phyloP scores from a whole-genome alignment of 2,888 invertebrate species.

The Sycophila texana region DNA sequence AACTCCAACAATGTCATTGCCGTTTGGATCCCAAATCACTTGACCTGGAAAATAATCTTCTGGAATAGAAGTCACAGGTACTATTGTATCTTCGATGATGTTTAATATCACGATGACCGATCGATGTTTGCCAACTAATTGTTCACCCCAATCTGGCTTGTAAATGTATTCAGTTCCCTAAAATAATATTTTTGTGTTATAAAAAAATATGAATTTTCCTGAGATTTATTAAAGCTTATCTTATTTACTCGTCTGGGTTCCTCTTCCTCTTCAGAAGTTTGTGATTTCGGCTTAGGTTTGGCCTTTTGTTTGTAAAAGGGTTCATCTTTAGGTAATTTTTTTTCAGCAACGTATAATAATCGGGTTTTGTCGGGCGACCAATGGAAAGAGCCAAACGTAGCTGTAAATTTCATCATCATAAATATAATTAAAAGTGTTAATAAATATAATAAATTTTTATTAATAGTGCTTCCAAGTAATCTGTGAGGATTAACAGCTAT shows the following conservation, averaged over 20 bases:
- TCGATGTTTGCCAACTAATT: conserved; percentile 83
- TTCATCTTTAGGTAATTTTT: conserved; percentile 83
- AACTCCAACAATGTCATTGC: conserved; percentile 81
- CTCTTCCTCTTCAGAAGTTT: conserved; percentile 66
- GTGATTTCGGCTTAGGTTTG: conserved; percentile 56
- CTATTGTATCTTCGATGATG: conserved; percentile 79
- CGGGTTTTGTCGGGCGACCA: conserved; percentile 86
- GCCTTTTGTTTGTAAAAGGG: conserved; percentile 84
- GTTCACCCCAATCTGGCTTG: conserved; percentile 91
- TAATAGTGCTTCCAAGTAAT: too few relatives aligned
- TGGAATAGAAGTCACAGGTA: conserved; percentile 79
- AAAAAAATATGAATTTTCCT: too few relatives aligned
- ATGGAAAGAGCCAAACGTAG: conserved; percentile 81
- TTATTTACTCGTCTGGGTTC: conserved; percentile 47
- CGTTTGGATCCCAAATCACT: conserved; percentile 77
- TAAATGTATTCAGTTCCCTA: conserved; percentile 86
- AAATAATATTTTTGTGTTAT: not conserved
- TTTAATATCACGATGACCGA: conserved; percentile 84
- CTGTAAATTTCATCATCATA: conserved; percentile 70
- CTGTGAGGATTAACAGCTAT: not conserved
- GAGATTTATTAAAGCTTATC: not conserved
- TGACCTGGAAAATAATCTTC: conserved; percentile 81
- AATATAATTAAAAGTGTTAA: not conserved
- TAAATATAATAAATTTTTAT: too few relatives aligned
- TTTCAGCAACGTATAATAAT: conserved; percentile 88